Percentiles rank a stretch among this genome's conserved stretches.
Conservation (phyloP, 2,888 invertebrate species). For the Diaprepes abbreviatus region DNA sequence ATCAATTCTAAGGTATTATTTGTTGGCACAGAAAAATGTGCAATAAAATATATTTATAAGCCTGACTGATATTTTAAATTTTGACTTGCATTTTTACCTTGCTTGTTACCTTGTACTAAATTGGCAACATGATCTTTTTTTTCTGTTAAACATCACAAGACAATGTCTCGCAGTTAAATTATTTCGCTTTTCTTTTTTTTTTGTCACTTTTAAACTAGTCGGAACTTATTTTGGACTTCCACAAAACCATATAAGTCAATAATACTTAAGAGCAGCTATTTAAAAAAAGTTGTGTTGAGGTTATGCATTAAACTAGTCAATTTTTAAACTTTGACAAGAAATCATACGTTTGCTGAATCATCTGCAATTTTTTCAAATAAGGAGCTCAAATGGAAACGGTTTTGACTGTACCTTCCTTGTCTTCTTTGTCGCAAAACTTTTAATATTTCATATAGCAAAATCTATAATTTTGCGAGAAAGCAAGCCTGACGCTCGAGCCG, state of each 20-base stretch:
- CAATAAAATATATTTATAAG: not conserved
- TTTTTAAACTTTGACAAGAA: too few relatives aligned
- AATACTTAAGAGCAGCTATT: not conserved
- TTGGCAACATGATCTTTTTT: slow-evolving; percentile 9
- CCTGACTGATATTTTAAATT: slow-evolving; percentile 13
- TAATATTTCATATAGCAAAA: too few relatives aligned
- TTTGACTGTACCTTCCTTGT: too few relatives aligned
- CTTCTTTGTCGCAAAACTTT: too few relatives aligned
- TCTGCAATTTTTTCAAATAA: too few relatives aligned
- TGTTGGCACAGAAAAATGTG: slow-evolving; percentile 4
- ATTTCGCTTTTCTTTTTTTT: not conserved
- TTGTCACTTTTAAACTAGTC: not conserved
- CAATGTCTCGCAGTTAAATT: not conserved
- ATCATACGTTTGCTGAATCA: too few relatives aligned
- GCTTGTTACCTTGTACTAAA: slow-evolving; percentile 18
- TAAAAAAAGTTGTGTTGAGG: not conserved
- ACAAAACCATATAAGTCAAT: not conserved
- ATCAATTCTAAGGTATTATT: not conserved
- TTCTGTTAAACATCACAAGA: slow-evolving; percentile 9
- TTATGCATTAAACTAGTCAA: not conserved
- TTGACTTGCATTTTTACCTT: slow-evolving; percentile 8
- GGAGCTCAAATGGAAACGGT: too few relatives aligned
- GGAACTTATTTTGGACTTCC: not conserved
- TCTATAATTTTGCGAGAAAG: too few relatives aligned
- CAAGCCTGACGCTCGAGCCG: too few relatives aligned